Percentiles rank a stretch among this genome's conserved stretches.
Evolutionary conservation across 1,140 invertebrate genomes (phyloP).

Genomic region (Drosophila kepulauana): DNA sequence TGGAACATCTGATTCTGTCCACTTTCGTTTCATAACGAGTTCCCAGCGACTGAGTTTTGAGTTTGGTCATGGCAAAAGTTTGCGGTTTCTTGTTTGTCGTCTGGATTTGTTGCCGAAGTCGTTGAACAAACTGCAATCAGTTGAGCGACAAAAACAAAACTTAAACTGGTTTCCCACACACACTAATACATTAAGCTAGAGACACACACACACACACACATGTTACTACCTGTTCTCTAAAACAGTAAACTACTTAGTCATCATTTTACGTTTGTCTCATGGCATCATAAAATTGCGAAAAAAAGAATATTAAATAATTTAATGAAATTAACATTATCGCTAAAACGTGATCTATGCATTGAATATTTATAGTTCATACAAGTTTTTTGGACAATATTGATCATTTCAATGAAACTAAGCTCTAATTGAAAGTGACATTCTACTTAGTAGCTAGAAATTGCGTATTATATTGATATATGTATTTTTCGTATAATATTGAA

Average conservation of each 20-base stretch:
- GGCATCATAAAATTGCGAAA: not conserved
- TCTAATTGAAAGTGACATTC: constrained; percentile 5
- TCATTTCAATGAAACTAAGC: not conserved
- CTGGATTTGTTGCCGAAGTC: constrained; percentile 14
- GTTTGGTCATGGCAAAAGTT: constrained; percentile 48
- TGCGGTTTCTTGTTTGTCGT: constrained; percentile 30
- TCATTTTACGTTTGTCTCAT: constrained; percentile 12
- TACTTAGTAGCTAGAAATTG: not conserved
- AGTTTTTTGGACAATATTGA: constrained; percentile 1
- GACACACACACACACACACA: constrained; percentile 11
- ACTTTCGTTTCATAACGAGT: constrained; percentile 50
- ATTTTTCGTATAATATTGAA: not conserved
- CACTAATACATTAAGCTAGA: not conserved
- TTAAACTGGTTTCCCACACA: constrained; percentile 27
- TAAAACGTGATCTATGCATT: constrained; percentile 26
- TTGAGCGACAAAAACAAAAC: constrained; percentile 30
- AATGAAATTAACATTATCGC: constrained; percentile 26
- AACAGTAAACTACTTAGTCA: constrained; percentile 32
- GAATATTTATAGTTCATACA: constrained; percentile 16
- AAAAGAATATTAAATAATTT: constrained; percentile 32
- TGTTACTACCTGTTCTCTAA: constrained; percentile 34
- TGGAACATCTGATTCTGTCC: constrained; percentile 17
- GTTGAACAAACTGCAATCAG: constrained; percentile 51
- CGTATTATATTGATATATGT: not conserved
- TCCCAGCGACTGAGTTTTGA: constrained; percentile 3